Percentiles rank a stretch among this genome's conserved stretches.
Evolutionary conservation across 1,140 invertebrate species (phyloP).

Genomic region (Thaumatotibia leucotreta): DNA sequence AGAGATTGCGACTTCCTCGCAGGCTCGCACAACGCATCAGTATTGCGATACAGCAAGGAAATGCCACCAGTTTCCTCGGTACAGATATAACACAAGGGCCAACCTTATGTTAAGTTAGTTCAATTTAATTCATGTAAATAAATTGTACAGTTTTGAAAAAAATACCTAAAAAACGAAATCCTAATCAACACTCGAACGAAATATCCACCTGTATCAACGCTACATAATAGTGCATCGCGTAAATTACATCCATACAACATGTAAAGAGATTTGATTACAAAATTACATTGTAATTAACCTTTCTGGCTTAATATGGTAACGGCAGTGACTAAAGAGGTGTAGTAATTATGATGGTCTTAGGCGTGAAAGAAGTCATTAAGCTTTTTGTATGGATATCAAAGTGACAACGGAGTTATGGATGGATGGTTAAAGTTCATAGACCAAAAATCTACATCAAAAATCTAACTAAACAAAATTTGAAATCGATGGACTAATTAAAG

Average conservation of each 20-base stretch:
- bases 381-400: not conserved
- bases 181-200: not conserved
- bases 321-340: not conserved
- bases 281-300: conserved; percentile 16
- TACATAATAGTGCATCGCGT: not conserved
- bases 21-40: no score
- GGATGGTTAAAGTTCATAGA: not conserved
- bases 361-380: not conserved
- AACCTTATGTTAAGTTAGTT: no score
- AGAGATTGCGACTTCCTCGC: no score
- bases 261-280: conserved; percentile 16
- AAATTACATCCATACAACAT: conserved; percentile 1
- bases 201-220: not conserved
- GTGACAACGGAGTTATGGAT: not conserved
- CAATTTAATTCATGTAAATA: no score
- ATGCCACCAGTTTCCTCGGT: no score
- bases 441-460: no score
- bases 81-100: no score
- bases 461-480: no score
- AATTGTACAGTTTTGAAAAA: no score
- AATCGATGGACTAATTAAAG: no score
- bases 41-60: no score
- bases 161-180: no score
- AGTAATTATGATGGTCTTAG: conserved; percentile 1
- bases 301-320: not conserved